phyloP scores from a whole-genome alignment of 2,113 vertebrate genomes.

The Callorhinus ursinus region DNA sequence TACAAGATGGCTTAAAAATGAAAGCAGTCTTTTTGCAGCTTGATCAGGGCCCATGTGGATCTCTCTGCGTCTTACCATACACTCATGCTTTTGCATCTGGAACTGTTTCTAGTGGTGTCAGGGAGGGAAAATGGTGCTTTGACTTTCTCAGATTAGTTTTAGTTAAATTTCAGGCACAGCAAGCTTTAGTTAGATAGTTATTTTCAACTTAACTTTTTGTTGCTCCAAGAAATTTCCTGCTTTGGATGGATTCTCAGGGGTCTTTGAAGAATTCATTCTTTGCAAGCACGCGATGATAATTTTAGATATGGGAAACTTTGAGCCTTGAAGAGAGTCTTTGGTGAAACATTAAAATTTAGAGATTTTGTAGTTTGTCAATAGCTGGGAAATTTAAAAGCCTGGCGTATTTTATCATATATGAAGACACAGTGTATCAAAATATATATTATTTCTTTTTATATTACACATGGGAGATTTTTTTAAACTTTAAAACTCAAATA shows the following conservation, averaged over 20 bases:
- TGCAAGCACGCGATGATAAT: neutral
- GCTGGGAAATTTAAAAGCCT: neutral
- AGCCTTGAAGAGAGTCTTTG: conserved; percentile 17
- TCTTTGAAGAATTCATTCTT: neutral
- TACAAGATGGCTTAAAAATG: neutral
- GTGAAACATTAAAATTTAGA: neutral
- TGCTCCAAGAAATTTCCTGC: neutral
- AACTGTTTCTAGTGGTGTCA: neutral
- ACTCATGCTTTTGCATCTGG: neutral
- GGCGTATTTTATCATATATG: neutral
- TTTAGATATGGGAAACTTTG: conserved; percentile 10
- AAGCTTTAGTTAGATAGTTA: neutral
- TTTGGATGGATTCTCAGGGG: neutral
- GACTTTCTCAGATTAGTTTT: neutral
- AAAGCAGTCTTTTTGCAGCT: neutral
- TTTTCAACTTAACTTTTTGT: conserved; percentile 21
- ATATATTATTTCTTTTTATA: neutral
- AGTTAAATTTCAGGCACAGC: neutral
- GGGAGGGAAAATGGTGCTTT: neutral
- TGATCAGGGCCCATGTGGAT: neutral
- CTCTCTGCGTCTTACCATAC: fast-evolving
- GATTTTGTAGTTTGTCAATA: neutral
- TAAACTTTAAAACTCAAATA: neutral
- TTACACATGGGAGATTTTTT: neutral
- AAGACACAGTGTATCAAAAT: neutral